Conservation (phyloP, 2,113 vertebrate genomes). For the Bufo gargarizans region DNA sequence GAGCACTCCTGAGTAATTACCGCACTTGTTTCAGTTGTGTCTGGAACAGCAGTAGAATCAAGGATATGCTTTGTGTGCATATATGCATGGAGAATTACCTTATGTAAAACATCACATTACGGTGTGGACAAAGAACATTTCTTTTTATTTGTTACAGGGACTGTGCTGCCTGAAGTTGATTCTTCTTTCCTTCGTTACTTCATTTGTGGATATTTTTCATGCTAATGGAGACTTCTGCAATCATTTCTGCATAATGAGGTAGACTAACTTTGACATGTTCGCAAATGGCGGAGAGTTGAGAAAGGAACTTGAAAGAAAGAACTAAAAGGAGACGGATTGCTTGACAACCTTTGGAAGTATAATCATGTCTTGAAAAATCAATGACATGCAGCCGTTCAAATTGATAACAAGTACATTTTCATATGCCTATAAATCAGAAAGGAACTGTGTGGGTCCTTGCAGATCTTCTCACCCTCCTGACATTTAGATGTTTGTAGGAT, state of each 20-base stretch:
- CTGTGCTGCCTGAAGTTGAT: background rate
- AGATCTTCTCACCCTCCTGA: background rate
- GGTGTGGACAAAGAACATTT: slow-evolving; percentile 17
- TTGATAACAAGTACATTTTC: slow-evolving; percentile 27
- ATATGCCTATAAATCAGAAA: slow-evolving; percentile 27
- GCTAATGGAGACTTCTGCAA: background rate
- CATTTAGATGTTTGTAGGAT: background rate
- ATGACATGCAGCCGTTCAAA: slow-evolving; percentile 21
- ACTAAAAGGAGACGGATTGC: background rate
- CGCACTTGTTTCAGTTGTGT: slow-evolving; percentile 26
- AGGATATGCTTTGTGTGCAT: slow-evolving; percentile 19
- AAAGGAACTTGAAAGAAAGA: background rate
- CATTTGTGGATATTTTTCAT: slow-evolving; percentile 8
- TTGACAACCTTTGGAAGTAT: background rate
- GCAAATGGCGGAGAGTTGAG: background rate
- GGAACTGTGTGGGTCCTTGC: background rate
- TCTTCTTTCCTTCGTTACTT: background rate
- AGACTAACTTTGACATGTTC: background rate
- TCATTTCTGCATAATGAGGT: slow-evolving; percentile 19
- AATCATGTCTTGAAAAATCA: slow-evolving; percentile 11
- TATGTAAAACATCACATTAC: slow-evolving; percentile 24
- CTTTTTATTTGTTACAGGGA: slow-evolving; percentile 26
- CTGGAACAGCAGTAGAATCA: slow-evolving; percentile 1
- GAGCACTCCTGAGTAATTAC: slow-evolving; percentile 28
- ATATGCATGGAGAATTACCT: slow-evolving; percentile 29